Percentiles rank a stretch among this genome's conserved stretches.
These are phyloP conservation scores for Brachyopa scutellaris DNA, from an alignment of 2,888 invertebrate genomes.

Conservation along the genomic window DNA sequence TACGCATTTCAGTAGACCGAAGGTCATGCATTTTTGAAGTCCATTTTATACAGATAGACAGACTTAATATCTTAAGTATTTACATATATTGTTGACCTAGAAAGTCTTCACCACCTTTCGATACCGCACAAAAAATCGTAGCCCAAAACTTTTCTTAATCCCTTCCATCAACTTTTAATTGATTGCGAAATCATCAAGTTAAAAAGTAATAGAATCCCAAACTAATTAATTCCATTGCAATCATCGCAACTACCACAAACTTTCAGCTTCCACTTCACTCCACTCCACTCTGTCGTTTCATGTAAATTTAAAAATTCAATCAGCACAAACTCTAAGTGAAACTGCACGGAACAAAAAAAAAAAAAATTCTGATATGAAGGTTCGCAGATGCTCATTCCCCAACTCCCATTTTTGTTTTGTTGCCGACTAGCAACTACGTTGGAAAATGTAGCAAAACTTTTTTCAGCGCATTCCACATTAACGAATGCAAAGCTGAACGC, in stretches of 20 bases:
- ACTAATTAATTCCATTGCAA: constrained; percentile 72
- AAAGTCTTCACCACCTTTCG: too few relatives aligned
- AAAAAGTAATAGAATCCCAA: constrained; percentile 71
- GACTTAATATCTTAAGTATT: too few relatives aligned
- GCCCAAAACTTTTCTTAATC: constrained; percentile 62
- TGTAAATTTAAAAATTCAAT: constrained; percentile 72
- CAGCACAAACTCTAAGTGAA: constrained; percentile 70
- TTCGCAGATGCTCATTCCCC: constrained; percentile 46
- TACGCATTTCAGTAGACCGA: too few relatives aligned
- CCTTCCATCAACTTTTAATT: constrained; percentile 69
- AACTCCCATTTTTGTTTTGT: background rate
- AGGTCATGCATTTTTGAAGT: too few relatives aligned
- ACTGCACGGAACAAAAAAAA: constrained; percentile 35
- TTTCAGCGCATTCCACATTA: constrained; percentile 63
- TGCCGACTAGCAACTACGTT: constrained; percentile 25
- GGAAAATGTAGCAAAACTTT: constrained; percentile 67
- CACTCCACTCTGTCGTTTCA: constrained; percentile 44
- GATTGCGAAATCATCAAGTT: constrained; percentile 71
- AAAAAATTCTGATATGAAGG: background rate
- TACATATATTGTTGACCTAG: too few relatives aligned
- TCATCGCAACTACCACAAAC: constrained; percentile 72
- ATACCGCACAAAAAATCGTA: too few relatives aligned
- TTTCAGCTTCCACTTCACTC: constrained; percentile 14
- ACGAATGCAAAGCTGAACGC: constrained; percentile 72
- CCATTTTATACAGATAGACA: too few relatives aligned